Base-by-base conservation (phyloP, 53 echinoderm and acorn worm species). In the Holothuria leucospilota region DNA sequence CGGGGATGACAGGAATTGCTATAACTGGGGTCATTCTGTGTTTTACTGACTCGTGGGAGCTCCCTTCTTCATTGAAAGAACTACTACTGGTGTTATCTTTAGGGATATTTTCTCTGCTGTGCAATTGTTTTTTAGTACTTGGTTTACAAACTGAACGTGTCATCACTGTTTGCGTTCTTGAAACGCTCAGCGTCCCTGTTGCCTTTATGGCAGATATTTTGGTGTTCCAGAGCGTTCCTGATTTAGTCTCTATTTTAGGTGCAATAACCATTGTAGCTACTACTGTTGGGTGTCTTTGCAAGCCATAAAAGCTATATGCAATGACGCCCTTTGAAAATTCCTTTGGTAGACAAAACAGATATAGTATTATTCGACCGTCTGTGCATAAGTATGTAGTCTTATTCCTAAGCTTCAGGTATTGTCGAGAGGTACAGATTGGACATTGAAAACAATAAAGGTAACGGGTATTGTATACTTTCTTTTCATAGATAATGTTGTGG, bases 221-320 rank as follows among this genome's bases (percentile, higher is more conserved):
- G 8, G 53, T 78, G 13, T 52, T 78, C n/a, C 8, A 59, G 3
- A 52, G 49, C 0, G 59, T 59, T 27, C 78, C 60, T 20, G 78
- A 78, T 28, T 24, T 78, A 56, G 58, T 78, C 4, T 78, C 78
- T 59, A 53, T 53, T 23, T 26, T 78, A 59, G 78, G 78, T 2
- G 78, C 60, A 7, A 8, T 41, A 16, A 16, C 24, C 20, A 59
- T 53, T 78, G 1, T 78, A 56, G 51, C 23, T 26, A 26, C 78
- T 13, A 78, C 78, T 78, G 13, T 26, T 26, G 25, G 20, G 5
- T 78, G 78, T 53, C 53, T 78, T 16, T 56, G 8, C 56, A 56
- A 56, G 5, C 18, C 1, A 56, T 16, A 16, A 56, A 0, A 56
- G 15, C 13, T 49, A 49, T 6, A 49, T n/a, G n/a, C n/a, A n/a